Base-by-base conservation (phyloP, 2,113 vertebrate genomes). In the Bagarius yarrelli region DNA sequence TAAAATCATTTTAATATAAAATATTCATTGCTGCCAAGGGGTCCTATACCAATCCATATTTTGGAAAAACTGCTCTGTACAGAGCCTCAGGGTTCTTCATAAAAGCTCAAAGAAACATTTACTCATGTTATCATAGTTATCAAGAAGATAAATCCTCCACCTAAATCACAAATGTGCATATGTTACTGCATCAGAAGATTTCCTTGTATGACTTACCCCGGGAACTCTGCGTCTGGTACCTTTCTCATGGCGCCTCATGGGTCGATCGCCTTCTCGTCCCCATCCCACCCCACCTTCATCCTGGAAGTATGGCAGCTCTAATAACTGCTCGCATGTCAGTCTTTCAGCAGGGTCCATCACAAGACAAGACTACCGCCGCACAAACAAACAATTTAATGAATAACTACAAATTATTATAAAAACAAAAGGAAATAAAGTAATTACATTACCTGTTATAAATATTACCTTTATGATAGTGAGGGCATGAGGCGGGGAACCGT, bases 291-390 rank as follows among this genome's bases (percentile, higher is more conserved):
- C 89, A 2, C 84, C 88, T 3, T 92, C 91, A 23, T 92, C 92
- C 76, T 90, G 91, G 75, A 94, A 92, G 85, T 93, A 94, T 0
- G 92, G 90, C 81, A 94, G 86, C 83, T 89, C 91, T 78, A 94
- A 86, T 57, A 94, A 85, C 87, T 93, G 93, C 47, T 91, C 91
- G 61, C 93, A 94, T 81, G 93, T 92, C 85, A 93, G 83, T 67
- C 93, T 87, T 23, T 88, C 87, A 8, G 87, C 88, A 0, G 93
- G 93, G 79, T 94, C 93, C 93, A 94, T 94, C 81, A 93, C 88
- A 77, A 94, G 90, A 78, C 92, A 94, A 0, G 91, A 92, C 93
- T 93, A 70, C 16, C 27, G 63, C 60, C 66, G 44, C 80, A 30
- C 36, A 56, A 9, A 64, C 50, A 72, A 36, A 75, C 11, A 55